phyloP scores from a whole-genome alignment of 2,888 invertebrate species.

The Gari tellinella region DNA sequence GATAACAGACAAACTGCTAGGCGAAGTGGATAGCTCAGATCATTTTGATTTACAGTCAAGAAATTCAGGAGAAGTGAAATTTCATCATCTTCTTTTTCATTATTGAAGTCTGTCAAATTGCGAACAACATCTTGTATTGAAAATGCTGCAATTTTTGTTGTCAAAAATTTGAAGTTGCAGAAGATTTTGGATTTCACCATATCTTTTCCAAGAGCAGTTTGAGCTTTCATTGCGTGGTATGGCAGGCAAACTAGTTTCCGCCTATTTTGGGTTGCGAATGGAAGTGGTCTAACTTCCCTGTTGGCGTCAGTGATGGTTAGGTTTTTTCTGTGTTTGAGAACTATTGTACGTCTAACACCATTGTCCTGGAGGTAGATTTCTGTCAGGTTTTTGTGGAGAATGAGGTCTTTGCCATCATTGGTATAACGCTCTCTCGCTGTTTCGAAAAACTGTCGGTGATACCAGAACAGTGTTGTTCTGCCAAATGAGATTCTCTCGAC shows the following conservation, averaged over 20 bases:
- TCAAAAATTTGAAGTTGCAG: conserved; percentile 73
- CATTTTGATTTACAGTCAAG: conserved; percentile 55
- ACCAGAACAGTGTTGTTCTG: conserved; percentile 80
- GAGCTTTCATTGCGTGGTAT: conserved; percentile 68
- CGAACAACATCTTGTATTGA: conserved; percentile 87
- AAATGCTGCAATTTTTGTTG: conserved; percentile 67
- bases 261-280: conserved; percentile 62
- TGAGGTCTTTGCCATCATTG: conserved; percentile 44
- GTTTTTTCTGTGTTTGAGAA: conserved; percentile 69
- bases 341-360: conserved; percentile 72
- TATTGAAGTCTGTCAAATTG: conserved; percentile 91
- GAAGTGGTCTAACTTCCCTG: conserved; percentile 78
- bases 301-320: conserved; percentile 76
- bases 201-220: conserved; percentile 44
- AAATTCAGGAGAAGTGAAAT: conserved; percentile 87
- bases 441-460: conserved; percentile 81
- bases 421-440: conserved; percentile 73
- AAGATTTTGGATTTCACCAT: conserved; percentile 66
- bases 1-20: conserved; percentile 71
- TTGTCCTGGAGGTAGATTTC: conserved; percentile 72
- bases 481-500: conserved; percentile 77
- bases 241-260: conserved; percentile 74
- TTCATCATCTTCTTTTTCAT: conserved; percentile 92
- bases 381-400: conserved; percentile 71
- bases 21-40: conserved; percentile 49